Percentiles rank a stretch among this genome's conserved stretches.
Conservation (phyloP, 1,140 invertebrate species). For the Euura lappo region DNA sequence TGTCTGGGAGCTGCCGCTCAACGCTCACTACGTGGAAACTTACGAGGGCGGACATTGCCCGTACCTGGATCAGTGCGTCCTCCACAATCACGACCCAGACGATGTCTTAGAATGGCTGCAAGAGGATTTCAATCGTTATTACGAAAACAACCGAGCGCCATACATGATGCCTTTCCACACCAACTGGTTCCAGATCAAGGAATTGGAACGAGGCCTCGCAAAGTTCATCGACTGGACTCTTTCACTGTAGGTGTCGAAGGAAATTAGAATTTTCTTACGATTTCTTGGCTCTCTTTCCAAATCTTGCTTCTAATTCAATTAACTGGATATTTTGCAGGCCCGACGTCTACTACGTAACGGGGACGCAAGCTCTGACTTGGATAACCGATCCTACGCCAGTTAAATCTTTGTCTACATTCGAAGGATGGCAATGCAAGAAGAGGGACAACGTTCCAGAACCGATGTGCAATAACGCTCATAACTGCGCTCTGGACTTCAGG, state of each 20-base stretch:
- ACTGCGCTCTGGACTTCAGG: slow-evolving; percentile 84
- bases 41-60: slow-evolving; percentile 92
- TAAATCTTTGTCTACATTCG: slow-evolving; percentile 74
- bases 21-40: slow-evolving; percentile 87
- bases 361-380: slow-evolving; percentile 89
- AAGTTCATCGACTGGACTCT: slow-evolving; percentile 87
- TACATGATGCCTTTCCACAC: slow-evolving; percentile 95
- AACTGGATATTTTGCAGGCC: slow-evolving; percentile 62
- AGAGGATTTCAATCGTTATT: slow-evolving; percentile 88
- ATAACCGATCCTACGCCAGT: slow-evolving; percentile 84
- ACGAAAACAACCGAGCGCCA: slow-evolving; percentile 86
- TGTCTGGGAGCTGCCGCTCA: slow-evolving; percentile 93
- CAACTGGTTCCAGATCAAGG: slow-evolving; percentile 93
- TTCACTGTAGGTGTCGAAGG: slow-evolving; percentile 69
- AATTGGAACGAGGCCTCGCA: slow-evolving; percentile 80
- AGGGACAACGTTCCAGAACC: slow-evolving; percentile 70
- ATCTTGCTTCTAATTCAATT: slow-evolving; percentile 7
- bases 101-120: slow-evolving; percentile 91
- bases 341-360: slow-evolving; percentile 90
- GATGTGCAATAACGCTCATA: slow-evolving; percentile 83
- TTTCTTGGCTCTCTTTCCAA: not conserved
- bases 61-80: slow-evolving; percentile 91
- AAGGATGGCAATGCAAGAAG: slow-evolving; percentile 83
- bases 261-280: slow-evolving; percentile 10
- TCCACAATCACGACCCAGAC: slow-evolving; percentile 85